Evolutionary conservation across 2,888 invertebrate genomes (phyloP), one percentile per base, ranked within the genome.

Genomic region (Eupithecia abbreviata): DNA sequence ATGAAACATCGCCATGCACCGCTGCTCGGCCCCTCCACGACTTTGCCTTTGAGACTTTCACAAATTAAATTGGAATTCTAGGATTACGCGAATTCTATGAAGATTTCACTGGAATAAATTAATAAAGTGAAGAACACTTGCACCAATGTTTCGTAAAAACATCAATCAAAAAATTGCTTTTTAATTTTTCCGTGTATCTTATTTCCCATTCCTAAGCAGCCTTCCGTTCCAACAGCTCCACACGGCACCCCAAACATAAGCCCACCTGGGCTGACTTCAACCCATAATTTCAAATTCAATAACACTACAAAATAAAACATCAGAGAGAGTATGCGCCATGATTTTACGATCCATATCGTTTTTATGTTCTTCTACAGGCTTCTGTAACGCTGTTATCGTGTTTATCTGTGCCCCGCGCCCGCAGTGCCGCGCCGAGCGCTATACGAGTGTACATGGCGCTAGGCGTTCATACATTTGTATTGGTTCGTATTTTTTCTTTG

Each of bases 11-110:
- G 84, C 82, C 83, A 86, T 87, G 89, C 90, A 84, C 87, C 88
- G 88, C 80, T 87, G 90, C 89, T 86, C 85, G 84, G 88, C 88
- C 88, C 85, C 87, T 85, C 84, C 81, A 84, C 84, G 89, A 87
- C 88, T 89, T 85, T 85, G 87, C 87, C 91, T 90, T 89, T 89
- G 86, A 89, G 90, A 90, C 85, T 90, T 89, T 86, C 85, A 81
- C 80, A 86, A 90, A 92, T 92, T 90, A 90, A 91, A 91, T 90
- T 90, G 87, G 87, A 90, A 88, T 88, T 88, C 81, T 82, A 41
- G 86, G 86, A 89, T 90, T 90, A 90, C 88, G 87, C 90, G 75
- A 80, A 72, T 78, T 78, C 55, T 45, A 71, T 71, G 71, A 80
- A 78, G 65, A 74, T 78, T n/a, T n/a, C n/a, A n/a, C n/a, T n/a